A percentile compares a stretch with the other conserved stretches of the same genome.
phyloP scores from a whole-genome alignment of 1,140 invertebrate species.

The Ectropis grisescens region DNA sequence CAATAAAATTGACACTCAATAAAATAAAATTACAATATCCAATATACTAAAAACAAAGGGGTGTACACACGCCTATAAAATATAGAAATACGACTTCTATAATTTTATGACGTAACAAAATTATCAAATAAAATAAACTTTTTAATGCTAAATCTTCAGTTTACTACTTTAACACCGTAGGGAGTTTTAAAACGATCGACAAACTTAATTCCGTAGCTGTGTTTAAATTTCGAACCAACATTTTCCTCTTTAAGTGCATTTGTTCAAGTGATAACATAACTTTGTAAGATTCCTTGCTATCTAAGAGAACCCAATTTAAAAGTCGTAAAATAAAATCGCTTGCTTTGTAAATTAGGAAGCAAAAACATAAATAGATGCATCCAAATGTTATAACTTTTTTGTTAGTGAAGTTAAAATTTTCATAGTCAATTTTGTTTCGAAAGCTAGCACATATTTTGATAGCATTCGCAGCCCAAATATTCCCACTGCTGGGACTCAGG shows the following conservation, averaged over 20 bases:
- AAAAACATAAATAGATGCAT: slow-evolving; percentile 9
- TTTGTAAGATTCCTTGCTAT: neutral
- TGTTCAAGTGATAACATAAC: neutral
- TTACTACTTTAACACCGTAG: slow-evolving; percentile 2
- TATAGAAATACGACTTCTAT: slow-evolving; percentile 1
- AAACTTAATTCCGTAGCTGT: neutral
- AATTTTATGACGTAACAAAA: neutral
- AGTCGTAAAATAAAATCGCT: slow-evolving; percentile 20
- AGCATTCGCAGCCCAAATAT: no score
- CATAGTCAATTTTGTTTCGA: no score
- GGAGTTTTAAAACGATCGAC: neutral
- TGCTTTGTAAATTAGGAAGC: slow-evolving; percentile 7
- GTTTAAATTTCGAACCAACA: no score
- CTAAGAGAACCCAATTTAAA: slow-evolving; percentile 20
- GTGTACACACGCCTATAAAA: slow-evolving; percentile 1
- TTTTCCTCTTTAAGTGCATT: no score
- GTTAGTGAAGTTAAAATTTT: neutral
- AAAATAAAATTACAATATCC: no score
- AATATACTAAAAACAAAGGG: neutral
- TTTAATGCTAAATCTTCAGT: neutral
- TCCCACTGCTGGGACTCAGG: no score
- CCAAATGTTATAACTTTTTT: slow-evolving; percentile 1
- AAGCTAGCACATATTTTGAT: no score
- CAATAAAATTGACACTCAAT: no score
- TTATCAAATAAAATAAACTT: slow-evolving; percentile 2